Evolutionary conservation across 2,113 vertebrate species (phyloP).

Genomic region (Ochotona curzoniae): DNA sequence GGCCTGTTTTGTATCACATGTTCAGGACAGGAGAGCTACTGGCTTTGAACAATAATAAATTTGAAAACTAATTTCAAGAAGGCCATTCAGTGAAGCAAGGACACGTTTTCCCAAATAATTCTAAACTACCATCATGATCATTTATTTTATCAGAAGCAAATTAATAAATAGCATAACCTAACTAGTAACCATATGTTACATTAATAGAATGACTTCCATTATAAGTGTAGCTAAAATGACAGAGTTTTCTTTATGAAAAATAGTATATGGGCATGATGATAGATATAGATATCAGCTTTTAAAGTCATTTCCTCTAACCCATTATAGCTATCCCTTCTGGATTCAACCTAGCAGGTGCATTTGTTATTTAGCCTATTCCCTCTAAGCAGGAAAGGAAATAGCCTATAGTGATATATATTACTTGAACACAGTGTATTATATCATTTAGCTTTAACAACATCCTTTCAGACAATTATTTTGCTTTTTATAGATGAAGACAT

Average conservation of each 20-base stretch:
- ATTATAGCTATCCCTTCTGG: constrained; percentile 17
- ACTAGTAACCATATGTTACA: not conserved
- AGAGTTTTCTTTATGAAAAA: constrained; percentile 20
- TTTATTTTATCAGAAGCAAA: constrained; percentile 57
- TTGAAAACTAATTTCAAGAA: constrained; percentile 64
- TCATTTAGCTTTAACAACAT: not conserved
- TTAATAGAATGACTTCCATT: constrained; percentile 46
- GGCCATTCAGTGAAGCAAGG: constrained; percentile 35
- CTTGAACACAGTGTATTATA: constrained; percentile 40
- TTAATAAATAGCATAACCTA: constrained; percentile 61
- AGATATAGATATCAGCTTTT: constrained; percentile 37
- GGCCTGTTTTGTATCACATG: constrained; percentile 26
- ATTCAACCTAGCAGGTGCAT: not conserved
- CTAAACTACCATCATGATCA: constrained; percentile 42
- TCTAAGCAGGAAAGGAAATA: constrained; percentile 45
- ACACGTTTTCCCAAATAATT: constrained; percentile 58
- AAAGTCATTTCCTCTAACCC: constrained; percentile 26
- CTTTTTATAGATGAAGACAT: constrained; percentile 38
- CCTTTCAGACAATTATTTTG: constrained; percentile 54
- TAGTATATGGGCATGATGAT: constrained; percentile 4
- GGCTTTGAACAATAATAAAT: constrained; percentile 56
- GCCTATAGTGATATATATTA: not conserved
- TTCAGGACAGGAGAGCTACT: constrained; percentile 28
- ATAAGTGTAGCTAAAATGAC: constrained; percentile 20
- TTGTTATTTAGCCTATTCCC: constrained; percentile 43